Evolutionary conservation across 2,113 vertebrate species (phyloP).

Genomic region (Xenus cinereus): DNA sequence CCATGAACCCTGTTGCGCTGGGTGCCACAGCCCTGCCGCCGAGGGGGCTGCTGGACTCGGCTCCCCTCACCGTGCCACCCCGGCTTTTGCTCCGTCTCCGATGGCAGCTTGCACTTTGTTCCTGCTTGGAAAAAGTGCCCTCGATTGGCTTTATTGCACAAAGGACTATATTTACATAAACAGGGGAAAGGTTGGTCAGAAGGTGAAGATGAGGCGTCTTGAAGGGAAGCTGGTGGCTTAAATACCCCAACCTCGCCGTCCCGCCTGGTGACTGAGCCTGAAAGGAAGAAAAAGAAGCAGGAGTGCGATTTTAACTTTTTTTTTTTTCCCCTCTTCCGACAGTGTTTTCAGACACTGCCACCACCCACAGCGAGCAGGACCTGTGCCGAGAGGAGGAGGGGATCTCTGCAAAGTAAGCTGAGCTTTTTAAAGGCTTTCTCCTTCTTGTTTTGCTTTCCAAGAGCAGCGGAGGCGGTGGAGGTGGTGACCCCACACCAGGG

Average conservation of each 20-base stretch:
- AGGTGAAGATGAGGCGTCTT: not conserved
- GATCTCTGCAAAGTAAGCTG: slow-evolving; percentile 53
- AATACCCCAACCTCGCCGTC: not conserved
- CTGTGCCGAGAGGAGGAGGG: slow-evolving; percentile 20
- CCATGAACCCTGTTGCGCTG: not conserved
- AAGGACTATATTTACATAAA: not conserved
- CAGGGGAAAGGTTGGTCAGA: not conserved
- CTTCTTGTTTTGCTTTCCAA: not conserved
- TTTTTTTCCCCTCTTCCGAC: not conserved
- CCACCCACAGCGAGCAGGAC: not conserved
- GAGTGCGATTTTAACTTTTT: not conserved
- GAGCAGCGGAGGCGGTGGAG: not conserved
- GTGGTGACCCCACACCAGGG: not conserved
- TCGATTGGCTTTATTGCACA: not conserved
- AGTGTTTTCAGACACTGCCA: not conserved
- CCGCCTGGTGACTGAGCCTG: not conserved
- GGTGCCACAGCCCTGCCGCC: not conserved
- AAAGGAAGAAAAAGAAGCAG: not conserved
- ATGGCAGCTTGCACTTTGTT: not conserved
- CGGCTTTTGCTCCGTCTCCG: not conserved
- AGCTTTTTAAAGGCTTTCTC: slow-evolving; percentile 10
- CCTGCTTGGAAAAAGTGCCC: not conserved
- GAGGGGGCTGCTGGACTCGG: not conserved
- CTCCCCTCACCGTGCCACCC: not conserved
- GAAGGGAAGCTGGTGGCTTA: not conserved